These are phyloP conservation scores for Siniperca knerii DNA, from an alignment of 2,113 vertebrate species.

Conservation along the genomic window DNA sequence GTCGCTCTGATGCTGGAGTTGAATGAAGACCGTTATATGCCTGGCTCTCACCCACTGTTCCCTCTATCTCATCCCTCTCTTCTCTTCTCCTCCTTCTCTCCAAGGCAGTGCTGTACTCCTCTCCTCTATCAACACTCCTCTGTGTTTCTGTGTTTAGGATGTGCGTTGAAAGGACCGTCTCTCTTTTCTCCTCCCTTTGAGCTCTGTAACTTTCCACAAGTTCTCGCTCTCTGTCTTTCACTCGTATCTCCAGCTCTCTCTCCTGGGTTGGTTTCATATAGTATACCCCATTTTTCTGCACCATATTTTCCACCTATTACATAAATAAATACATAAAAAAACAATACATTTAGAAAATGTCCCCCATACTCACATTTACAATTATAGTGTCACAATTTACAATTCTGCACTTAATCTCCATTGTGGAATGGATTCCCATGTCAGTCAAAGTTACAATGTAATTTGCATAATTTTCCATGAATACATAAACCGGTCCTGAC, in stretches of 20 bases:
- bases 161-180: background rate
- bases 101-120: background rate
- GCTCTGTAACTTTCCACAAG: slow-evolving; percentile 58
- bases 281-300: slow-evolving; percentile 61
- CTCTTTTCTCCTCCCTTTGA: slow-evolving; percentile 44
- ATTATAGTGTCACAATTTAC: background rate
- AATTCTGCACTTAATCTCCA: background rate
- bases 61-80: slow-evolving; percentile 22
- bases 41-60: slow-evolving; percentile 12
- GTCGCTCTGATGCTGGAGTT: background rate
- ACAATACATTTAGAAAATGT: background rate
- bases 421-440: background rate
- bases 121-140: slow-evolving; percentile 8
- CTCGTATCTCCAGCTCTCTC: slow-evolving; percentile 48
- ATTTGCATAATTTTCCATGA: background rate
- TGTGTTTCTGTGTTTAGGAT: background rate
- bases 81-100: slow-evolving; percentile 28
- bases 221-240: slow-evolving; percentile 42
- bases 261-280: slow-evolving; percentile 53
- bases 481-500: slow-evolving; percentile 21
- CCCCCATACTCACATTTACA: background rate
- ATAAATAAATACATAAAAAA: background rate
- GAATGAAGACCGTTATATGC: slow-evolving; percentile 65
- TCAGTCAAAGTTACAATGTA: background rate
- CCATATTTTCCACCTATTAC: slow-evolving; percentile 79